phyloP scores from a whole-genome alignment of 1,140 invertebrate species.

The Triops cancriformis region DNA sequence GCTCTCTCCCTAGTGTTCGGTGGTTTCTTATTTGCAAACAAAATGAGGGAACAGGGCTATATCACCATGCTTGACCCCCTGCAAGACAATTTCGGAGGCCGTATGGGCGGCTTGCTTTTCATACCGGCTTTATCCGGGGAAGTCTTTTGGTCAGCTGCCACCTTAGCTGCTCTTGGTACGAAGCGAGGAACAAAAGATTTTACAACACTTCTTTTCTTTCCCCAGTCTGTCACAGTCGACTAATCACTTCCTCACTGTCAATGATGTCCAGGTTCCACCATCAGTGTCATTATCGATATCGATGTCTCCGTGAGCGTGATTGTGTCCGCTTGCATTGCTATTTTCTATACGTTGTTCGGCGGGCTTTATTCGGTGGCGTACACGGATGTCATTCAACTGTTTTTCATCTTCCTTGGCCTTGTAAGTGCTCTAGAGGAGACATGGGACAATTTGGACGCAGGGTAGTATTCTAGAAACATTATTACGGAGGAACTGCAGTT shows the following conservation, averaged over 20 bases:
- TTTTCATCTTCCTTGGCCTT: slow-evolving; percentile 96
- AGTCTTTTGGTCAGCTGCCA: slow-evolving; percentile 95
- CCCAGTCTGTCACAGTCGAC: neutral
- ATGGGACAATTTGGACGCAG: neutral
- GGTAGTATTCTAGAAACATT: too few relatives aligned
- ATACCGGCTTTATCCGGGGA: slow-evolving; percentile 94
- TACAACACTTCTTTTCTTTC: too few relatives aligned
- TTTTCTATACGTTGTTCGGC: slow-evolving; percentile 95
- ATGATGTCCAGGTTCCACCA: slow-evolving; percentile 63
- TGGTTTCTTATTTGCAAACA: slow-evolving; percentile 96
- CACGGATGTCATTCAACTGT: slow-evolving; percentile 96
- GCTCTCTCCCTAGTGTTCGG: slow-evolving; percentile 86
- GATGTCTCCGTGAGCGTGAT: slow-evolving; percentile 87
- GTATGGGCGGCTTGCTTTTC: slow-evolving; percentile 94
- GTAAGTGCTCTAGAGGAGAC: too few relatives aligned
- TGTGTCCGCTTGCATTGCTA: slow-evolving; percentile 87
- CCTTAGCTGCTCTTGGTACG: slow-evolving; percentile 81
- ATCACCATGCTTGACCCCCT: slow-evolving; percentile 98
- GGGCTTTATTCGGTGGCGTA: slow-evolving; percentile 97
- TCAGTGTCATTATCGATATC: slow-evolving; percentile 94
- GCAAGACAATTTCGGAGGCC: slow-evolving; percentile 86
- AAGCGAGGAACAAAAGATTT: neutral
- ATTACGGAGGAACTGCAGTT: too few relatives aligned
- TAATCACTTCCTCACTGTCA: neutral
- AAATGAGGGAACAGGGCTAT: slow-evolving; percentile 94